Evolutionary conservation across 2,888 invertebrate genomes (phyloP), one percentile per base, ranked within the genome.

Genomic region (Parnassius glacialis): DNA sequence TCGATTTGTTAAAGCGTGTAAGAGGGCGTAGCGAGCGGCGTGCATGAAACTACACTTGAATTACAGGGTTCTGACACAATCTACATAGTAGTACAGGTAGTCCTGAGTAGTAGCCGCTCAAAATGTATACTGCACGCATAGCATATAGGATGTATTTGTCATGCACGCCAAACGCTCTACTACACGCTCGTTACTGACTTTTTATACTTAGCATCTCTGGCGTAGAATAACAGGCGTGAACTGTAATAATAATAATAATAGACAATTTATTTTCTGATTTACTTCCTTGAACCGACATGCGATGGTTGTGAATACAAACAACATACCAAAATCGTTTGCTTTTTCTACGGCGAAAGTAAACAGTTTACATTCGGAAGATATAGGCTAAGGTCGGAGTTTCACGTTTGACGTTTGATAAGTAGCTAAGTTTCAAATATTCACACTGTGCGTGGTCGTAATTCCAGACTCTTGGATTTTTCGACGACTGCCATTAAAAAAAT

Each of bases 311-410:
- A 63, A 71, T 67, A 65, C 71, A 70, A 72, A 74, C 67, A 70
- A 65, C 67, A 70, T 69, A 65, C 60, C 67, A 58, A 70, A 67
- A 71, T 69, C 72, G 73, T 74, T 67, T 65, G 70, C 68, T 68
- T 64, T 70, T 74, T 72, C 74, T 70, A 68, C 65, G 76, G 68
- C 72, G 65, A 69, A 71, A 72, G 74, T 82, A 82, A 80, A 83
- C 82, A 76, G 68, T 81, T 81, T 79, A 78, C 73, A 59, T 74
- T 71, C 48, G 52, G 68, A 65, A 74, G 73, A 80, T 75, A 75
- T 78, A 70, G 81, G 76, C 69, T 74, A 81, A 81, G 78, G 79
- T 76, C 77, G 70, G 61, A 68, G 52, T 54, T 62, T 61, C 60
- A 47, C 66, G 70, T 66, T 62, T 64, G 51, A 52, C 53, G 43